Conservation (phyloP, 1,140 invertebrate species). For the Diabrotica undecimpunctata region DNA sequence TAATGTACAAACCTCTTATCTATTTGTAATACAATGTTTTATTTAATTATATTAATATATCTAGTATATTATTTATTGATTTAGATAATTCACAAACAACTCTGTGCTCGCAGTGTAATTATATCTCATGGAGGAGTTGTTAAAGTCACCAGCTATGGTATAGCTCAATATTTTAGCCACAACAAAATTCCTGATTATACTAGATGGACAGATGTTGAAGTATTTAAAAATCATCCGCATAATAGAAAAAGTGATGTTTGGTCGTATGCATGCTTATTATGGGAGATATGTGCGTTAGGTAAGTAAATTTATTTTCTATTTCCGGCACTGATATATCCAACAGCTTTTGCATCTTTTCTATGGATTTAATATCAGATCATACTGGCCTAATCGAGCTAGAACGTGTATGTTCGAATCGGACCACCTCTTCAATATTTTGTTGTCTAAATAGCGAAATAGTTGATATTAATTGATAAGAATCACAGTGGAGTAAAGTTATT, state of each 20-base stretch:
- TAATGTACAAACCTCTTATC: too few species aligned
- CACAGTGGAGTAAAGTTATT: too few species aligned
- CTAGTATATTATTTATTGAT: slow-evolving; percentile 21
- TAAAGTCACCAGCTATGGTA: slow-evolving; percentile 71
- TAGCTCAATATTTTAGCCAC: slow-evolving; percentile 49
- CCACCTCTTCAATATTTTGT: too few species aligned
- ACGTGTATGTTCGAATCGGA: too few species aligned
- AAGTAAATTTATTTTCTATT: slow-evolving; percentile 7
- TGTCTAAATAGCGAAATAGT: too few species aligned
- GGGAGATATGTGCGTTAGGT: slow-evolving; percentile 79
- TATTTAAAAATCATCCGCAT: slow-evolving; percentile 62
- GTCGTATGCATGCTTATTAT: slow-evolving; percentile 76
- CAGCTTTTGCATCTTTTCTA: too few species aligned
- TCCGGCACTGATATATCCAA: too few species aligned
- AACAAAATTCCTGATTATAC: slow-evolving; percentile 61
- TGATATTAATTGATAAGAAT: too few species aligned
- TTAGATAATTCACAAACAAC: slow-evolving; percentile 66
- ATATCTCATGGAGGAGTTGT: slow-evolving; percentile 59
- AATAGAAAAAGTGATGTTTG: slow-evolving; percentile 73
- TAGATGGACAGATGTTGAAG: slow-evolving; percentile 75
- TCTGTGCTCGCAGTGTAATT: slow-evolving; percentile 69
- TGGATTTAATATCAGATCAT: not conserved
- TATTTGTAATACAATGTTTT: too few species aligned
- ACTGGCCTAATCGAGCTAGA: too few species aligned
- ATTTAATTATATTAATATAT: too few species aligned